A percentile compares a stretch with the other conserved stretches of the same genome.
phyloP scores from a whole-genome alignment of 2,888 invertebrate genomes.

The Lydus trimaculatus region DNA sequence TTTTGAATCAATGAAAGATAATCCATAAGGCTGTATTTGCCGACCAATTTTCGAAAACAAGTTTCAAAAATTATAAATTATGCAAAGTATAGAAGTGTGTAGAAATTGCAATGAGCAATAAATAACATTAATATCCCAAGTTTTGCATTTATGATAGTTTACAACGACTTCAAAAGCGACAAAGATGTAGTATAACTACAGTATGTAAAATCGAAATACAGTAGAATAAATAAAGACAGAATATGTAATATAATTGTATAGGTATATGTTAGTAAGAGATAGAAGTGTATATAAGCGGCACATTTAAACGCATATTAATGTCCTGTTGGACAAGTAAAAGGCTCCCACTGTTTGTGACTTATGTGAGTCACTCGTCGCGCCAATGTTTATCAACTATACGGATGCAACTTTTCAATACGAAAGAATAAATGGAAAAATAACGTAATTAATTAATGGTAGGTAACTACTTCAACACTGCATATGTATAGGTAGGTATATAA shows the following conservation, averaged over 20 bases:
- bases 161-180: background rate
- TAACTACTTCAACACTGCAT: background rate
- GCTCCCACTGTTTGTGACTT: conserved; percentile 57
- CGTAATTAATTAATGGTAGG: background rate
- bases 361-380: conserved; percentile 32
- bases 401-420: background rate
- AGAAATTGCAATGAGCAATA: background rate
- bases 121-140: background rate
- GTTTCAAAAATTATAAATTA: background rate
- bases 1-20: too few species aligned
- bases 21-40: background rate
- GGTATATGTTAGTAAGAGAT: conserved; percentile 14
- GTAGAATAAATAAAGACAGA: conserved; percentile 6
- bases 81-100: background rate
- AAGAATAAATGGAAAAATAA: background rate
- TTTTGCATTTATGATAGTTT: background rate
- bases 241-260: background rate
- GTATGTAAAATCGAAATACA: background rate
- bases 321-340: conserved; percentile 50
- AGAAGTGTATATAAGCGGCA: conserved; percentile 42
- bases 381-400: conserved; percentile 12
- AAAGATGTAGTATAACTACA: background rate
- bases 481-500: background rate
- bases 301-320: conserved; percentile 52
- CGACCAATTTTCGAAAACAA: background rate